Conservation (phyloP, 1,140 invertebrate genomes). For the Euschistus heros region DNA sequence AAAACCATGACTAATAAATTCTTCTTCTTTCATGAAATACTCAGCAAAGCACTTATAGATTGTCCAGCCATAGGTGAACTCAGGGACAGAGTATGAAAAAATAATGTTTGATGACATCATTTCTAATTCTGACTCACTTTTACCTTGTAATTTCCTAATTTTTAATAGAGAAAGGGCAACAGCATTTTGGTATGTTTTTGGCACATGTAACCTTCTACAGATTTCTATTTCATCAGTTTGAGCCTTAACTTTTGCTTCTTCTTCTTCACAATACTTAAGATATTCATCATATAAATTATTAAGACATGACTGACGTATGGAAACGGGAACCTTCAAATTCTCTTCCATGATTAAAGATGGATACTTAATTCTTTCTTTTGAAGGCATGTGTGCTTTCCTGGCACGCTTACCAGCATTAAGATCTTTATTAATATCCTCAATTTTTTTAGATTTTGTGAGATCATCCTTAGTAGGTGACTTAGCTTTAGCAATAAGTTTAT, state of each 20-base stretch:
- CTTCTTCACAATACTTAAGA: constrained; percentile 4
- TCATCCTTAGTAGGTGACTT: neutral
- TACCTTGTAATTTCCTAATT: constrained; percentile 49
- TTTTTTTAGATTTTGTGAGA: no score
- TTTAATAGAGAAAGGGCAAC: constrained; percentile 39
- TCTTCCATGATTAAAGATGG: neutral
- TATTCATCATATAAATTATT: constrained; percentile 17
- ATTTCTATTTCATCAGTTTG: constrained; percentile 14
- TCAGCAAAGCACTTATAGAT: constrained; percentile 12
- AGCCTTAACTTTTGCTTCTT: constrained; percentile 8
- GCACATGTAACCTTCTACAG: constrained; percentile 5
- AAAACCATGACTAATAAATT: constrained; percentile 6
- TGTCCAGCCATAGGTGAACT: constrained; percentile 6
- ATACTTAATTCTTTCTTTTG: neutral
- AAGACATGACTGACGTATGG: neutral
- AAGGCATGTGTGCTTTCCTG: constrained; percentile 11
- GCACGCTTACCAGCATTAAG: neutral
- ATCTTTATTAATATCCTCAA: no score
- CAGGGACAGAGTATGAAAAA: neutral
- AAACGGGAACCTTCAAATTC: constrained; percentile 1
- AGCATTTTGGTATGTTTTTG: constrained; percentile 23
- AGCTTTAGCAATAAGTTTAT: constrained; percentile 11
- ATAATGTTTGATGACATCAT: no score
- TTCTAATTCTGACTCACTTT: no score
- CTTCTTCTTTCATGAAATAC: neutral